These are phyloP conservation scores for Bradypodion pumilum DNA, from an alignment of 2,797 vertebrate genomes.

Conservation along the genomic window DNA sequence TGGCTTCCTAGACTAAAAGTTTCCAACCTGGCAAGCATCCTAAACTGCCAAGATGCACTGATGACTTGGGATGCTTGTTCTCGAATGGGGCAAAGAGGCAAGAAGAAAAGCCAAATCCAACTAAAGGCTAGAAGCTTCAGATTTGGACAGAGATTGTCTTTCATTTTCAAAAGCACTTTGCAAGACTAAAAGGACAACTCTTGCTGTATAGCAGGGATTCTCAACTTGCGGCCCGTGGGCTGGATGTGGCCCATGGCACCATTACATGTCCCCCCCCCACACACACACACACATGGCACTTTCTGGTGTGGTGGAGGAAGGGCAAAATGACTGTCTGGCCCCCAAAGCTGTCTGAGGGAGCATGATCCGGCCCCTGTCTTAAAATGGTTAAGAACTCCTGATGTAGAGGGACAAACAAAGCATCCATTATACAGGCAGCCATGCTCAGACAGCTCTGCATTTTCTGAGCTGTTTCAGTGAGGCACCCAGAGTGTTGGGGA, in stretches of 20 bases:
- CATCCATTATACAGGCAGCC: not conserved
- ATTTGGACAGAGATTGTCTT: constrained; percentile 10
- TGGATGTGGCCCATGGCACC: no score
- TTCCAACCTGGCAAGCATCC: not conserved
- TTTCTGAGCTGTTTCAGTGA: not conserved
- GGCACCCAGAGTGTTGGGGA: not conserved
- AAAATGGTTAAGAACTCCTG: no score
- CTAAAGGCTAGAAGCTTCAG: not conserved
- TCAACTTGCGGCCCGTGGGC: no score
- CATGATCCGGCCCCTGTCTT: no score
- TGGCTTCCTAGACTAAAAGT: rapidly evolving
- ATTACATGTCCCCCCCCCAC: no score
- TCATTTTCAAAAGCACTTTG: not conserved
- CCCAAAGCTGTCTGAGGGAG: no score
- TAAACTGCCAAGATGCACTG: rapidly evolving
- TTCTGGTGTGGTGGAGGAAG: no score
- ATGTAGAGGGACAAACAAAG: not conserved
- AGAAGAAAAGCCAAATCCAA: constrained; percentile 14
- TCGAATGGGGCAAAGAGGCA: constrained; percentile 35
- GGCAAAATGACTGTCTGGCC: no score
- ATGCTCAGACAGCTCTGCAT: not conserved
- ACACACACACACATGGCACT: no score
- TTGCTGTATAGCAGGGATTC: no score
- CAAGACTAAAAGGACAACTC: not conserved
- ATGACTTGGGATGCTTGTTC: constrained; percentile 29